Percentiles rank a stretch among this genome's conserved stretches.
Conservation (phyloP, 1,140 invertebrate genomes). For the Cyrtorhinus lividipennis region DNA sequence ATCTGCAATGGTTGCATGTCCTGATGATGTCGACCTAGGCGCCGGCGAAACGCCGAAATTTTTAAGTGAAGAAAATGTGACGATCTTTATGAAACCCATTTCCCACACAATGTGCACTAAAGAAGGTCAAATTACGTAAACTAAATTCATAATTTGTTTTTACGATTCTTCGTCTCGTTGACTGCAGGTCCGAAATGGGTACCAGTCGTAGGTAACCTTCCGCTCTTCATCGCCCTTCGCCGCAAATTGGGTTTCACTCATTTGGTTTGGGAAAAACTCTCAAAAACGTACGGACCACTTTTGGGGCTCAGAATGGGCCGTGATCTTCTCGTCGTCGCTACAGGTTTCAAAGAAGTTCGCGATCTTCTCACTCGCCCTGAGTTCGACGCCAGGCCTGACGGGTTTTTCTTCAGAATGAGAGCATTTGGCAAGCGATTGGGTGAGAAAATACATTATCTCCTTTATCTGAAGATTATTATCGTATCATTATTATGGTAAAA, state of each 20-base stretch:
- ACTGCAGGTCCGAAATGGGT: constrained; percentile 34
- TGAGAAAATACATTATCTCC: too few species aligned
- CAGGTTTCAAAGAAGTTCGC: constrained; percentile 41
- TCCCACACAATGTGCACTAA: too few species aligned
- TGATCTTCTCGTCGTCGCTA: constrained; percentile 42
- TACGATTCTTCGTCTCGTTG: too few species aligned
- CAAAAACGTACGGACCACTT: constrained; percentile 31
- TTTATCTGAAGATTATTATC: too few species aligned
- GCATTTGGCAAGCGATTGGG: constrained; percentile 46
- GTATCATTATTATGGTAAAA: too few species aligned
- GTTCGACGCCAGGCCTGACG: constrained; percentile 52
- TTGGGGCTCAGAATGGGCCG: constrained; percentile 39
- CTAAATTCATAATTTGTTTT: too few species aligned
- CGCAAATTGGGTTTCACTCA: constrained; percentile 29
- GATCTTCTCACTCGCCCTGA: constrained; percentile 43
- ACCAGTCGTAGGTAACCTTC: constrained; percentile 33
- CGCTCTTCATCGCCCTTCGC: constrained; percentile 26
- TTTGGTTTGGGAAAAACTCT: constrained; percentile 27
- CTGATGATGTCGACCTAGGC: too few species aligned
- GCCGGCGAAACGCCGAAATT: too few species aligned
- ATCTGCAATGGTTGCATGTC: too few species aligned
- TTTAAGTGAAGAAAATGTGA: too few species aligned
- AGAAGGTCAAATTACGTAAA: too few species aligned
- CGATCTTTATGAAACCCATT: too few species aligned
- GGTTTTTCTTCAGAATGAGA: constrained; percentile 47